phyloP scores from a whole-genome alignment of 2,113 vertebrate species.

The Pygathrix nemaeus region DNA sequence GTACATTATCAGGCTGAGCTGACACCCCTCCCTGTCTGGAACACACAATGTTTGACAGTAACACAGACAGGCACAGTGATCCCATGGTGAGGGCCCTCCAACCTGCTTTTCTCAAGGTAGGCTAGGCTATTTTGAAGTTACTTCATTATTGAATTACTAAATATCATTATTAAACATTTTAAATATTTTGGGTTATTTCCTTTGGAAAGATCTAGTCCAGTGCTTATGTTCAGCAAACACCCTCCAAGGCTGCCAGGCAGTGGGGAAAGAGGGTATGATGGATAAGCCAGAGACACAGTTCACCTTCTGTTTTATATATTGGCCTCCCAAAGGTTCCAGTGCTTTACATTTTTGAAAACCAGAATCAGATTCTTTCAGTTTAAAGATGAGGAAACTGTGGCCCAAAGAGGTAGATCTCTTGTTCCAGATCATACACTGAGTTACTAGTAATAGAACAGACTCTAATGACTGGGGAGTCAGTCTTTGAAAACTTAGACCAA shows the following conservation, averaged over 20 bases:
- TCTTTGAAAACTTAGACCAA: background rate
- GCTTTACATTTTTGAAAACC: background rate
- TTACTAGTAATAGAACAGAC: background rate
- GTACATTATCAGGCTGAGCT: conserved; percentile 57
- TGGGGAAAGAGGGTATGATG: background rate
- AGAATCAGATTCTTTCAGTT: background rate
- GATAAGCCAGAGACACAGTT: background rate
- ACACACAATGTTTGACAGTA: background rate
- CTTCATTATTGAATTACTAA: conserved; percentile 3
- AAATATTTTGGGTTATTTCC: background rate
- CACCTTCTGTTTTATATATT: background rate
- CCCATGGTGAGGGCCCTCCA: background rate
- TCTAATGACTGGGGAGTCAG: background rate
- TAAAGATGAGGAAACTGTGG: background rate
- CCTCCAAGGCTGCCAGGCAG: background rate
- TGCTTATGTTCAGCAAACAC: background rate
- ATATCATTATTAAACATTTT: background rate
- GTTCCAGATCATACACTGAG: background rate
- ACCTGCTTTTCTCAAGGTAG: background rate
- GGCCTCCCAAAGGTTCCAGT: background rate
- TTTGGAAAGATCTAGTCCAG: background rate
- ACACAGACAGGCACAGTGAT: conserved; percentile 28
- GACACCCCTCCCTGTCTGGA: background rate
- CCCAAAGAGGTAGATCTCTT: background rate
- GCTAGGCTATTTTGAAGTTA: background rate